Base-by-base conservation (phyloP, 2,888 invertebrate genomes). In the Disparrhopalites patrizii region DNA sequence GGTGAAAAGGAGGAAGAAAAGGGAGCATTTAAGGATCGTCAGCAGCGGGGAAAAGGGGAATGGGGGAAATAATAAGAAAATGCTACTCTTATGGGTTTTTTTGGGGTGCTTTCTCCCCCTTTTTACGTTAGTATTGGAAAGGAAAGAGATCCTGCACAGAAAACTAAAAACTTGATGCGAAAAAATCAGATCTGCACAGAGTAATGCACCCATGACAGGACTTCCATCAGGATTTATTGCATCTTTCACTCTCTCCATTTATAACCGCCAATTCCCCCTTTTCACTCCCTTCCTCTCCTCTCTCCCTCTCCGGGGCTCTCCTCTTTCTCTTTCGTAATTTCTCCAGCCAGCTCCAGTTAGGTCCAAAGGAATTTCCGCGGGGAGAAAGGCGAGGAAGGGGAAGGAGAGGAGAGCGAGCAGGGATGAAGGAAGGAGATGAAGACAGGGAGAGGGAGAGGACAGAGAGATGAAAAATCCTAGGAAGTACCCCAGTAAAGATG, bases 181-280 rank as follows among this genome's bases (percentile, higher is more conserved):
- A 55, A 55, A 55, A 55, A 55, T 55, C 55, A 55, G 33, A 55
- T 55, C 55, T 33, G 51, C 25, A 33, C 18, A 55, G 13, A 33
- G 54, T 33, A 55, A 55, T 55, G 55, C 33, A 55, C 55, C 55
- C 55, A 20, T 55, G 55, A 55, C 55, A 55, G 55, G 55, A 55
- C 33, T 55, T 55, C 33, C 33, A 55, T 55, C 55, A 55, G 5
- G 55, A 55, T 55, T 55, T 55, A 55, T 55, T 55, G 55, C 55
- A 55, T 33, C 55, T 33, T 31, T 55, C 55, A 33, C 55, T 33
- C 51, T 51, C 15, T 51, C 51, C 51, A 51, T 51, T 51, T 51
- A 51, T 51, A 55, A 31, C 33, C 55, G 55, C 55, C 55, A 55
- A 55, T 33, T 55, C 55, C 33, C 20, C 23, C 55, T 55, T 27